These are phyloP conservation scores for Gasterosteus nipponicus DNA, from an alignment of 2,113 vertebrate species.

Conservation along the genomic window DNA sequence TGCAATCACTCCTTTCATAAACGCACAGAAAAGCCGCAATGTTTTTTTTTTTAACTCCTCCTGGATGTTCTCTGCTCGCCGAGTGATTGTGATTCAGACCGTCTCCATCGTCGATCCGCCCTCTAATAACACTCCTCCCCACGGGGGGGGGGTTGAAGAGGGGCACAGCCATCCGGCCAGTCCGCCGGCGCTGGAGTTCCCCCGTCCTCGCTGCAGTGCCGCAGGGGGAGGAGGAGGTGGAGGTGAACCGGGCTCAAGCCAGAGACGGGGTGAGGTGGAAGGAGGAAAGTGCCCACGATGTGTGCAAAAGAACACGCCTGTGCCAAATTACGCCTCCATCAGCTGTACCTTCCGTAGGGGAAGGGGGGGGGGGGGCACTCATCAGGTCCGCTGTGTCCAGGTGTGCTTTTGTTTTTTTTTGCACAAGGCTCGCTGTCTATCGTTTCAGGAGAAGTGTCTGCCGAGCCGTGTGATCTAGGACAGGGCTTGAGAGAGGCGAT, in stretches of 20 bases:
- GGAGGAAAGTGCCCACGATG: constrained; percentile 39
- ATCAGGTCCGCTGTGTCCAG: constrained; percentile 45
- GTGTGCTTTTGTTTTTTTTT: constrained; percentile 55
- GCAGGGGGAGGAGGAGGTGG: constrained; percentile 49
- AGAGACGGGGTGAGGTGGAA: constrained; percentile 14
- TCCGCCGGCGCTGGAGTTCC: constrained; percentile 42
- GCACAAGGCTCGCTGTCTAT: constrained; percentile 59
- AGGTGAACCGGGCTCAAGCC: constrained; percentile 34
- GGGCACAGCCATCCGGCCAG: constrained; percentile 12
- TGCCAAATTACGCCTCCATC: constrained; percentile 44
- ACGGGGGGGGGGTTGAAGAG: constrained; percentile 40
- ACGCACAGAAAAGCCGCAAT: neutral
- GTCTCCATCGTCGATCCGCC: constrained; percentile 32
- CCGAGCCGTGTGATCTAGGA: constrained; percentile 80
- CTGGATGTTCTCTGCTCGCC: constrained; percentile 12
- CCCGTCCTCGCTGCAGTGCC: constrained; percentile 52
- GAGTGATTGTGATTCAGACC: constrained; percentile 41
- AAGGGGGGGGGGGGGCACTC: constrained; percentile 4
- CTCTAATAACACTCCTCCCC: constrained; percentile 67
- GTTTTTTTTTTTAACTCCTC: neutral
- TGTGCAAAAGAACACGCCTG: constrained; percentile 20
- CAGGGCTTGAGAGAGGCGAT: constrained; percentile 77
- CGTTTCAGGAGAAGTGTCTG: constrained; percentile 74
- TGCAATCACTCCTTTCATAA: neutral
- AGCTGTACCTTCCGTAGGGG: constrained; percentile 57